Conservation (phyloP, 37 sponge, comb jelly and placozoan species). For the Crambe crambe region DNA sequence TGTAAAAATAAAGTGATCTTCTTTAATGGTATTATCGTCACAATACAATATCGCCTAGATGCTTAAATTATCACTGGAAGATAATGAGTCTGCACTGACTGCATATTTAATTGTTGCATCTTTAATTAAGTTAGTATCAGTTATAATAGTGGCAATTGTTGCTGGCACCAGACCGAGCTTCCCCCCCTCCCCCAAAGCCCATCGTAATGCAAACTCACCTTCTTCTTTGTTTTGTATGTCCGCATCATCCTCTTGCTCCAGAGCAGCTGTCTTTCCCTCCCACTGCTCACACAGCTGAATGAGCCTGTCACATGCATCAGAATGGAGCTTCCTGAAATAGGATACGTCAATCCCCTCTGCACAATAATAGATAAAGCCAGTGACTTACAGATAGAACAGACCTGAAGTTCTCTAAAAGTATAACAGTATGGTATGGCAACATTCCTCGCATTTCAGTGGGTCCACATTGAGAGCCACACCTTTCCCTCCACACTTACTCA, state of each 20-base stretch:
- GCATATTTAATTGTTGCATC: too few relatives aligned
- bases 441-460: neutral
- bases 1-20: neutral
- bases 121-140: too few relatives aligned
- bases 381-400: neutral
- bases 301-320: conserved; percentile 25
- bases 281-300: conserved; percentile 31
- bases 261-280: conserved; percentile 31
- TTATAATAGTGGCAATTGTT: too few relatives aligned
- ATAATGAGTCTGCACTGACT: too few relatives aligned
- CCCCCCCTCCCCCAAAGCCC: too few relatives aligned
- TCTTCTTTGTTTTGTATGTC: conserved; percentile 5
- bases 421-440: neutral
- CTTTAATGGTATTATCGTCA: too few relatives aligned
- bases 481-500: neutral
- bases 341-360: conserved; percentile 16
- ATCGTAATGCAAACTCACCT: too few relatives aligned
- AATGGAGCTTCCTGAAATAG: conserved; percentile 50
- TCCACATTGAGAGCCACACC: neutral
- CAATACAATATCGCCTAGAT: too few relatives aligned
- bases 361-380: neutral
- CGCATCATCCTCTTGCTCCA: conserved; percentile 10
- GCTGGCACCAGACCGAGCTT: too few relatives aligned
- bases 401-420: neutral
- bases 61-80: too few relatives aligned